Evolutionary conservation across 2,113 vertebrate species (phyloP).

Genomic region (Alligator sinensis): DNA sequence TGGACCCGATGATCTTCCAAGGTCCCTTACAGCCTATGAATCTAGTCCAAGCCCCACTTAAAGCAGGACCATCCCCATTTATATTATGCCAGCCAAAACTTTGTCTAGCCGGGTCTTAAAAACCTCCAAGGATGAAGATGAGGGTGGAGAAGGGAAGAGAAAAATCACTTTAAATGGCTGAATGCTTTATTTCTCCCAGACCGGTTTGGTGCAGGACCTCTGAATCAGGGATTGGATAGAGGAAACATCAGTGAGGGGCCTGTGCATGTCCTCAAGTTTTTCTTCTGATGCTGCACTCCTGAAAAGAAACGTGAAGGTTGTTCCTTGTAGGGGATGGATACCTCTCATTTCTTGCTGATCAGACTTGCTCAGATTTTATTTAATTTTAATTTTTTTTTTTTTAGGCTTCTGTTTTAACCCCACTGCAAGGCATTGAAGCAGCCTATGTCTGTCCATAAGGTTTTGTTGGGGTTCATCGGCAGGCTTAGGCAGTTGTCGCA

Average conservation of each 20-base stretch:
- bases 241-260: not conserved
- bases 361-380: too few relatives aligned
- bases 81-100: too few relatives aligned
- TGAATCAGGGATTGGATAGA: not conserved
- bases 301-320: not conserved
- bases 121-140: too few relatives aligned
- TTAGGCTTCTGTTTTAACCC: not conserved
- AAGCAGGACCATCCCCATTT: too few relatives aligned
- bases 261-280: not conserved
- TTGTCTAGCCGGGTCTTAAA: too few relatives aligned
- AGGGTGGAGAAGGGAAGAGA: too few relatives aligned
- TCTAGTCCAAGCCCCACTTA: too few relatives aligned
- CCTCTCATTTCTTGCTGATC: not conserved
- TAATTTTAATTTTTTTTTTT: rapidly evolving
- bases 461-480: not conserved
- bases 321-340: too few relatives aligned
- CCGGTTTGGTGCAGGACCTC: not conserved
- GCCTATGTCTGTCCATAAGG: rapidly evolving
- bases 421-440: not conserved
- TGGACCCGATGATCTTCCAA: not conserved
- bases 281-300: too few relatives aligned
- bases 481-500: rapidly evolving
- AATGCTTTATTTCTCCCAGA: too few relatives aligned
- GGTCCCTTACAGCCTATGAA: not conserved
- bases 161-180: too few relatives aligned